These are phyloP conservation scores for Synanceia verrucosa DNA, from an alignment of 2,797 vertebrate species.

Conservation along the genomic window DNA sequence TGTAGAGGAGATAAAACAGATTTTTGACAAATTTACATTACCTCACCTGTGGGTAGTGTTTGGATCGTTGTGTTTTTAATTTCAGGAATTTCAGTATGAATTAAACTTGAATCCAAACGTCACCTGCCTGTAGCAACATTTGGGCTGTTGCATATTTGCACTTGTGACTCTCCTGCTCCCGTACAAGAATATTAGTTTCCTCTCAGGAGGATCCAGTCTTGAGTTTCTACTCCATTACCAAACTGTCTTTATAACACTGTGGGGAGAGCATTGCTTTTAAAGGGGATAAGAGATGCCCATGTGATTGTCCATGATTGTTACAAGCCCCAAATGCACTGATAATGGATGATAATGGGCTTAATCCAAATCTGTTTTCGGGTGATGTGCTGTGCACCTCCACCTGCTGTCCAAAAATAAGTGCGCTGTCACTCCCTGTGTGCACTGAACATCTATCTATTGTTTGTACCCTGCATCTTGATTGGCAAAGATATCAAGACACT, in stretches of 20 bases:
- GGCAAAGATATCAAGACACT: not conserved
- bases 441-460: constrained; percentile 9
- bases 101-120: constrained; percentile 33
- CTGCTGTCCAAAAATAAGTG: constrained; percentile 49
- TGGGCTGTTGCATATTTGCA: constrained; percentile 17
- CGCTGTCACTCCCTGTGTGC: constrained; percentile 19
- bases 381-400: constrained; percentile 46
- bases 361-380: constrained; percentile 58
- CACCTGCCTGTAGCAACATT: constrained; percentile 21
- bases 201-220: constrained; percentile 52
- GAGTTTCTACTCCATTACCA: constrained; percentile 66
- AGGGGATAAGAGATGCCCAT: constrained; percentile 69
- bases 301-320: constrained; percentile 60
- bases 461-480: not conserved
- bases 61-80: constrained; percentile 8
- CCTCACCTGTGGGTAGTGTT: not conserved
- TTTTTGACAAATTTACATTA: not conserved
- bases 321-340: constrained; percentile 62
- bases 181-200: constrained; percentile 50
- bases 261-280: constrained; percentile 67
- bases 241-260: constrained; percentile 53
- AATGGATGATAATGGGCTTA: constrained; percentile 75
- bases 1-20: not conserved
- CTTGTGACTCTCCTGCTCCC: constrained; percentile 23
- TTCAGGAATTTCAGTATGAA: constrained; percentile 7